Base-by-base conservation (phyloP, 2,888 invertebrate species). In the Sthenelais limicola region DNA sequence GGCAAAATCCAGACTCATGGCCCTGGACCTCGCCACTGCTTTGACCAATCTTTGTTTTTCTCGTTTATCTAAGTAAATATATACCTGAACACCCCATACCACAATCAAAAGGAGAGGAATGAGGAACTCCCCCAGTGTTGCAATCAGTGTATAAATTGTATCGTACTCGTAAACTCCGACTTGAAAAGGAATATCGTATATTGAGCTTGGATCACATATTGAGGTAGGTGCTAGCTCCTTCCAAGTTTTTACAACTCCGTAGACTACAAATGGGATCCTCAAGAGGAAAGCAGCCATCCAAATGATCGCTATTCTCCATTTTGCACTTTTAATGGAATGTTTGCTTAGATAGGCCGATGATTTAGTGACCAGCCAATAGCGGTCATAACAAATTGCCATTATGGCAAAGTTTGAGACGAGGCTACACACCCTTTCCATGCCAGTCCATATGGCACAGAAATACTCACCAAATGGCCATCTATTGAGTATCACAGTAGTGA, bases 111-210 rank as follows among this genome's bases (percentile, higher is more conserved):
- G 15, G 4, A 62, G 38, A 5, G 62, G 62, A 5, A 62, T 62
- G 38, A 38, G 24, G 15, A 62, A 62, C 38, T 62, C 62, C 7
- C 35, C 38, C 1, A 62, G 21, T 9, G 62, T 62, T 35, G 62
- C 35, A 12, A 62, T 62, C 21, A 62, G 35, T 18, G 62, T 62
- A 43, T 62, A 62, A 24, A 38, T 38, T 1, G 38, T 62, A 43
- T 62, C 62, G 24, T 62, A 62, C 38, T 62, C 62, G 38, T 62
- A 62, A 28, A 62, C 9, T 38, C 62, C 62, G 38, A 62, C 62
- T 15, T 62, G 62, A 43, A 62, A 62, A 24, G 62, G 62, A 21
- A 62, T 43, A n/a, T 62, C 62, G 15, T 62, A 62, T 24, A 24
- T 38, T 35, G 62, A 62, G n/a, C 43, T 35, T 21, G 62, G 62